phyloP scores from a whole-genome alignment of 2,797 vertebrate species.

The Nasua narica region DNA sequence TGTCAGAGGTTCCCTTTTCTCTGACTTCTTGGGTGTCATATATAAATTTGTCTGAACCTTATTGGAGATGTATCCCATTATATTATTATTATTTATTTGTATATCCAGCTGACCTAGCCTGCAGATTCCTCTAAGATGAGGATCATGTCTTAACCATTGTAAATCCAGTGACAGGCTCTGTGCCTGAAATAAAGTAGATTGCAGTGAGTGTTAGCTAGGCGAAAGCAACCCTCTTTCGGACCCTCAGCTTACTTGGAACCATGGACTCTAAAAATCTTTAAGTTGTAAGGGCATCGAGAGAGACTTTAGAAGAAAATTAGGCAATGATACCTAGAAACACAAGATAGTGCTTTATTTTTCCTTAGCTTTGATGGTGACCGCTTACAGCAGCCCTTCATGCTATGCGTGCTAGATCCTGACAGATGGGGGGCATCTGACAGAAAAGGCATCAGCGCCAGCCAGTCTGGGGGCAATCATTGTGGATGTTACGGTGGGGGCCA shows the following conservation, averaged over 20 bases:
- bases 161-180: not conserved
- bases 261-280: not conserved
- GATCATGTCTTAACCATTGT: not conserved
- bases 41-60: not conserved
- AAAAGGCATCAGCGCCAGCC: not conserved
- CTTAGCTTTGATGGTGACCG: not conserved
- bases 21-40: not conserved
- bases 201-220: not conserved
- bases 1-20: not conserved
- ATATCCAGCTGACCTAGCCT: not conserved
- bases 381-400: not conserved
- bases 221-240: not conserved
- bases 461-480: not conserved
- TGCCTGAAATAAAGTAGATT: not conserved
- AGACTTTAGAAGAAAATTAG: slow-evolving; percentile 22
- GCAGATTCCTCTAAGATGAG: not conserved
- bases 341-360: not conserved
- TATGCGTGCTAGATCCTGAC: not conserved
- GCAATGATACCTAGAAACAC: not conserved
- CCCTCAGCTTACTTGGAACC: not conserved
- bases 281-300: not conserved
- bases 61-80: not conserved
- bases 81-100: not conserved
- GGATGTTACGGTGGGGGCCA: not conserved
- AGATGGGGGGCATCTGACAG: not conserved